Percentiles rank a stretch among this genome's conserved stretches.
phyloP scores from a whole-genome alignment of 2,797 vertebrate genomes.

The Lagothrix lagotricha region DNA sequence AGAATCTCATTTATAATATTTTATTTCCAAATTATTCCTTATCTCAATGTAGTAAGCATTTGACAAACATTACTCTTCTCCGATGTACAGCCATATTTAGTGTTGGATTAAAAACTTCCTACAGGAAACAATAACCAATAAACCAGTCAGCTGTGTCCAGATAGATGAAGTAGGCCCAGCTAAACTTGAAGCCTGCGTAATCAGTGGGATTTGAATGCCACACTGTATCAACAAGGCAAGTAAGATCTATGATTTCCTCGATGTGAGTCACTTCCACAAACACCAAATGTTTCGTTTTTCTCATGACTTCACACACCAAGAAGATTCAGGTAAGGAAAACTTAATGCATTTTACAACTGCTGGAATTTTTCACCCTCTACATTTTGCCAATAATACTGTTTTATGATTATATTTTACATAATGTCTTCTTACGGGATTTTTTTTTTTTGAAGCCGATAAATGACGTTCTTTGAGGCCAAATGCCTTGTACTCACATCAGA shows the following conservation, averaged over 20 bases:
- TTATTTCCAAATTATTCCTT: background rate
- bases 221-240: background rate
- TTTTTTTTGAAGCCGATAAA: slow-evolving; percentile 55
- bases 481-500: slow-evolving; percentile 71
- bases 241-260: slow-evolving; percentile 53
- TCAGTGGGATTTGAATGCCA: background rate
- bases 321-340: slow-evolving; percentile 46
- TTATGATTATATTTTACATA: slow-evolving; percentile 65
- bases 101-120: slow-evolving; percentile 22
- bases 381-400: slow-evolving; percentile 52
- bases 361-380: background rate
- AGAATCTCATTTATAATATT: background rate
- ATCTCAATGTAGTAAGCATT: background rate
- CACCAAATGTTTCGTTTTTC: slow-evolving; percentile 55
- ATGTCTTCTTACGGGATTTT: background rate
- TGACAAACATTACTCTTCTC: background rate
- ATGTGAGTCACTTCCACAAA: slow-evolving; percentile 25
- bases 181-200: background rate
- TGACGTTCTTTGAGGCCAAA: slow-evolving; percentile 70
- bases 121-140: background rate
- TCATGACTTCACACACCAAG: slow-evolving; percentile 63
- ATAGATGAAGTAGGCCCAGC: background rate
- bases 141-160: background rate
- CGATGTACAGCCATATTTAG: background rate
- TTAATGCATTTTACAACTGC: slow-evolving; percentile 62